These are phyloP conservation scores for Heterochromis multidens DNA, from an alignment of 2,113 vertebrate species.

Conservation along the genomic window DNA sequence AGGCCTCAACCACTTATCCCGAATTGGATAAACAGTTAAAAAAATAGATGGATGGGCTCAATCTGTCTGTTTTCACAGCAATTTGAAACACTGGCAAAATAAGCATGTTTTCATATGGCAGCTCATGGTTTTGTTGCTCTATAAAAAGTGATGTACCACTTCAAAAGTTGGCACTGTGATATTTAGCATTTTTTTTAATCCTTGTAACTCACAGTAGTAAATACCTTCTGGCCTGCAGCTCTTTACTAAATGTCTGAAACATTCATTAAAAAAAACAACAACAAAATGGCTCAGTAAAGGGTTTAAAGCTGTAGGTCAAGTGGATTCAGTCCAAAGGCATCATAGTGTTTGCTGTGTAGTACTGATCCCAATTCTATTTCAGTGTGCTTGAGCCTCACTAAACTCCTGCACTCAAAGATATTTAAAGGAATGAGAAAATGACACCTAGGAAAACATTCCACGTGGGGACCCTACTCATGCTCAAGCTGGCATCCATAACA, in stretches of 20 bases:
- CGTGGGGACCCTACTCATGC: slow-evolving; percentile 57
- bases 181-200: background rate
- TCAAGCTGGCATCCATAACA: slow-evolving; percentile 51
- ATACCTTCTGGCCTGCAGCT: background rate
- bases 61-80: background rate
- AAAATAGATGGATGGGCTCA: background rate
- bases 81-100: background rate
- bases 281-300: background rate
- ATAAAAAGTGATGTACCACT: background rate
- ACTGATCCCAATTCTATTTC: slow-evolving; percentile 29
- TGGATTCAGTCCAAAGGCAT: slow-evolving; percentile 14
- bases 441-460: slow-evolving; percentile 75
- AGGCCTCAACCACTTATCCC: background rate
- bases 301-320: background rate
- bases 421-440: slow-evolving; percentile 68
- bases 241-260: background rate
- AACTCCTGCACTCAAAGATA: slow-evolving; percentile 43
- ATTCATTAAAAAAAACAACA: background rate
- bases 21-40: background rate
- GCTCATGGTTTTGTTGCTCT: background rate
- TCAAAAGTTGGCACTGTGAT: background rate
- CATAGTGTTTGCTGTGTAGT: background rate
- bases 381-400: slow-evolving; percentile 30
- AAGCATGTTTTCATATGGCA: background rate
- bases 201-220: background rate